Evolutionary conservation across 2,888 invertebrate genomes (phyloP), one percentile per base, ranked within the genome.

Genomic region (Agrochola macilenta): DNA sequence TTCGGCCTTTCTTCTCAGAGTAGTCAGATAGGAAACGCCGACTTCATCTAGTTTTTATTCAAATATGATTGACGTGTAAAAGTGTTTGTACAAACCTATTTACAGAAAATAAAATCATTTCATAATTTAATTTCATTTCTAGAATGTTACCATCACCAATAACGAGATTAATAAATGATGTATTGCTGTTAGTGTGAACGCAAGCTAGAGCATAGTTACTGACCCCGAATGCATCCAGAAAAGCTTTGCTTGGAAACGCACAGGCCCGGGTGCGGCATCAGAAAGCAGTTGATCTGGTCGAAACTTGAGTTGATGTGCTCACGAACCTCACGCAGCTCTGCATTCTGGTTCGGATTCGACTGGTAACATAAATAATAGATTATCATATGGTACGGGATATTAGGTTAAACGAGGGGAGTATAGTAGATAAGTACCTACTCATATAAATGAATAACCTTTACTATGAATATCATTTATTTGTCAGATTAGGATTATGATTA

Each of bases 241-340:
- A 99, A 99, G 74, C 98, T 97, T 1, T 99, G 99, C 96, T 99
- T 98, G 46, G 99, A 99, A 72, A 99, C 99, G 58, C 97, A 98
- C 39, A 99, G 97, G 9, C 99, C 99, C 0, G 99, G 99, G 97
- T 99, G 99, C n/a, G 99, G 99, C 99, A 99, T 98, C 78, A 99
- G 96, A 95, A 99, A 99, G 94, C 99, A 99, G 57, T 98, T 98
- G 86, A 99, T 98, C 92, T 98, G 98, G 73, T 98, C 97, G 95
- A 99, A 99, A 95, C 99, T 99, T 5, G 98, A 98, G 79, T 98
- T 97, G 86, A 99, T 99, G 94, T 99, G 99, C 89, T 97, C 97
- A 58, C 99, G 97, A 69, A 98, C 96, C 72, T 99, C 98, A 92
- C 99, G 99, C 86, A 99, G 95, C 94, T 99, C 99, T 8, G 98